These are phyloP conservation scores for Trichonephila clavipes DNA, from an alignment of 1,140 invertebrate genomes.

Conservation along the genomic window DNA sequence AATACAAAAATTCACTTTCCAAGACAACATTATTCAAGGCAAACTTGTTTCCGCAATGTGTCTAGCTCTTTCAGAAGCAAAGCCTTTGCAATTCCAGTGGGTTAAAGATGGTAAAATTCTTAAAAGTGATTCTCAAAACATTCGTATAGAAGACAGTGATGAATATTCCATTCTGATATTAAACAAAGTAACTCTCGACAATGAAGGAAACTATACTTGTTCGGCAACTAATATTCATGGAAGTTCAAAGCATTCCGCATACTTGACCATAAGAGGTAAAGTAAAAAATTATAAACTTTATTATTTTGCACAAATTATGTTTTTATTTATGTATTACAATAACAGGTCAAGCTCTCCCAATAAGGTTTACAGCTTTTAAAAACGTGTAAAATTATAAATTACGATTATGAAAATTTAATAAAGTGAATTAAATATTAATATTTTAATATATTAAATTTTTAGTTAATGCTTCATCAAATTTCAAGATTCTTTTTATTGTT, in stretches of 20 bases:
- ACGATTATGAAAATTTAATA: too few species aligned
- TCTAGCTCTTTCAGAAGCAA: conserved; percentile 22
- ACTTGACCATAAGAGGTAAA: conserved; percentile 77
- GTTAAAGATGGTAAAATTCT: conserved; percentile 48
- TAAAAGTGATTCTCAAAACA: background rate
- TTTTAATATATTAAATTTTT: too few species aligned
- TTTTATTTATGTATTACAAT: too few species aligned
- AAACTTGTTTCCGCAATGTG: conserved; percentile 55
- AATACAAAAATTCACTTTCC: conserved; percentile 69
- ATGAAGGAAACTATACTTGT: conserved; percentile 89
- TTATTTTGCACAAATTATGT: too few species aligned
- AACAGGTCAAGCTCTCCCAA: too few species aligned
- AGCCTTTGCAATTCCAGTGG: conserved; percentile 66
- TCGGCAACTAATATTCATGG: conserved; percentile 86
- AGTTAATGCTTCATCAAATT: too few species aligned
- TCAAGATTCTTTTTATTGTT: too few species aligned
- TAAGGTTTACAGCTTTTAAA: too few species aligned
- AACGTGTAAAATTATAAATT: too few species aligned
- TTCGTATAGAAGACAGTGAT: conserved; percentile 39
- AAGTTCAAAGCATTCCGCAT: conserved; percentile 84
- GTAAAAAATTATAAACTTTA: too few species aligned
- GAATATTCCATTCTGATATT: conserved; percentile 69
- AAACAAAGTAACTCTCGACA: conserved; percentile 80
- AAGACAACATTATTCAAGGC: conserved; percentile 65
- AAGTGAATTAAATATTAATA: too few species aligned